phyloP scores from a whole-genome alignment of 2,888 invertebrate species.

The Celastrina argiolus region DNA sequence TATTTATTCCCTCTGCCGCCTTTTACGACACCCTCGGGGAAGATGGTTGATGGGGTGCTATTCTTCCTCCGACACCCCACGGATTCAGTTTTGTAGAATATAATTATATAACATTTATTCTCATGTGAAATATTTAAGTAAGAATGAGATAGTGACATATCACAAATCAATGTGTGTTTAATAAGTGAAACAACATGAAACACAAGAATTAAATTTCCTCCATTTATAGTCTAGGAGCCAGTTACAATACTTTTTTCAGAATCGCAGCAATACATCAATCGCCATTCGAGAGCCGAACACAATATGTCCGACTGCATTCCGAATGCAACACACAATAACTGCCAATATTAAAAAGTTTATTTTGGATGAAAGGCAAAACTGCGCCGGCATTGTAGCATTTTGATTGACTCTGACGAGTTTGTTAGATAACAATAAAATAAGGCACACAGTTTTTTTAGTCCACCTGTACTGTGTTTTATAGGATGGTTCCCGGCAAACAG shows the following conservation, averaged over 20 bases:
- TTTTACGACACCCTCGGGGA: too few relatives aligned
- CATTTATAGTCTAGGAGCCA: neutral
- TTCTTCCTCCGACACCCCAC: too few relatives aligned
- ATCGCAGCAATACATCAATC: constrained; percentile 3
- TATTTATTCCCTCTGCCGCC: too few relatives aligned
- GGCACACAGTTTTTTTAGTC: neutral
- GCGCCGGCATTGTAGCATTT: constrained; percentile 7
- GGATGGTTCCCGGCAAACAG: neutral
- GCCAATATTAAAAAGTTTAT: constrained; percentile 19
- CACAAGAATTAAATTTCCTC: neutral
- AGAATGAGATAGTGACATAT: too few relatives aligned
- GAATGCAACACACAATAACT: constrained; percentile 13
- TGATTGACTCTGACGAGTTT: constrained; percentile 13
- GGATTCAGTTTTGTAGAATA: too few relatives aligned
- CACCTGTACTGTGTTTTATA: neutral
- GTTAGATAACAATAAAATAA: constrained; percentile 12
- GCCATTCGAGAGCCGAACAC: constrained; percentile 5
- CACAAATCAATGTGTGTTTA: neutral
- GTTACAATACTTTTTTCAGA: neutral
- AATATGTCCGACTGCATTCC: constrained; percentile 14
- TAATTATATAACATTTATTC: too few relatives aligned
- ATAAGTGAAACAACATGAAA: neutral
- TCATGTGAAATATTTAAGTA: too few relatives aligned
- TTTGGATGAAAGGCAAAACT: constrained; percentile 10
- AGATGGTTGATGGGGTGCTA: too few relatives aligned